These are phyloP conservation scores for Phocoena phocoena DNA, from an alignment of 2,113 vertebrate genomes.

Conservation along the genomic window DNA sequence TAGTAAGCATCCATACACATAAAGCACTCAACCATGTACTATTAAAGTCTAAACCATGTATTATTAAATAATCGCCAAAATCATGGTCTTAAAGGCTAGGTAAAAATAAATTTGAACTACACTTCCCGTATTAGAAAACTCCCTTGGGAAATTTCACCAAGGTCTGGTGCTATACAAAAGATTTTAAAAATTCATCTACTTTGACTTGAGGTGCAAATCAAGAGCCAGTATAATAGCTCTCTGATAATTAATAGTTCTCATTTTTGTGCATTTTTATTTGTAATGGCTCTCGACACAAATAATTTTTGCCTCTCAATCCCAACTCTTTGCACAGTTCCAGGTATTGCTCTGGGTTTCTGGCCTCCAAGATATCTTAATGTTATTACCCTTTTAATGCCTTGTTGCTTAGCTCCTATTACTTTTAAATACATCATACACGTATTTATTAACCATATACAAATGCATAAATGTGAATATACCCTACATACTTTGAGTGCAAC, in stretches of 20 bases:
- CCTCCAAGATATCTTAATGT: neutral
- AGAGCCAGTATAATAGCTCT: neutral
- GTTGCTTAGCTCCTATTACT: neutral
- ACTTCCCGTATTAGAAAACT: constrained; percentile 34
- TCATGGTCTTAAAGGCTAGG: neutral
- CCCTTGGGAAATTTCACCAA: constrained; percentile 33
- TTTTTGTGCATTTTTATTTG: constrained; percentile 43
- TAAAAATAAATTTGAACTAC: constrained; percentile 37
- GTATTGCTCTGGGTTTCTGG: neutral
- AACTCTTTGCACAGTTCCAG: neutral
- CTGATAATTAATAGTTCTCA: constrained; percentile 33
- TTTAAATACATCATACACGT: neutral
- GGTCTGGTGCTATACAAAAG: neutral
- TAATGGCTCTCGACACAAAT: neutral
- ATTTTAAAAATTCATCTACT: neutral
- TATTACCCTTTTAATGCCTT: neutral
- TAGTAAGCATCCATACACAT: neutral
- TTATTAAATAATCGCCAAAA: neutral
- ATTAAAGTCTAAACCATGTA: neutral
- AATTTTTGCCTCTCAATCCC: neutral
- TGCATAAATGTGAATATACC: neutral
- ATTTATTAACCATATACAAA: neutral
- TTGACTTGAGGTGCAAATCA: neutral
- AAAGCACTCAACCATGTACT: neutral
- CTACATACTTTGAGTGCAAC: neutral